These are phyloP conservation scores for Palythoa grandis DNA, from an alignment of 92 coral and sea anemone genomes.

Conservation along the genomic window DNA sequence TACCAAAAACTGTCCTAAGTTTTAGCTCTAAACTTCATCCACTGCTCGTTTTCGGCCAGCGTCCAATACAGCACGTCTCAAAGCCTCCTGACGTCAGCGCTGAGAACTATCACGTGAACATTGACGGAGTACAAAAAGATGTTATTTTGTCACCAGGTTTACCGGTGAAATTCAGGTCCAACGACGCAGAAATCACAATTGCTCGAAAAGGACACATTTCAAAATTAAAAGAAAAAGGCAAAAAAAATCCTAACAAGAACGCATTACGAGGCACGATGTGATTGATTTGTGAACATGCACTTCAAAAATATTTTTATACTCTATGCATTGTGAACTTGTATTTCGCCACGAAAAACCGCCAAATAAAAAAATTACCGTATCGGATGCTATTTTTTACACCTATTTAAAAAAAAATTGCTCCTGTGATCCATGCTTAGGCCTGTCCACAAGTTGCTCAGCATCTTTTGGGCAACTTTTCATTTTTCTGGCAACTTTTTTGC, in stretches of 20 bases:
- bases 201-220: conserved; percentile 11
- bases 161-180: conserved; percentile 17
- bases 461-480: no score
- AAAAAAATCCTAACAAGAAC: neutral
- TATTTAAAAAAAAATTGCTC: no score
- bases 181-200: conserved; percentile 23
- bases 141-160: conserved; percentile 7
- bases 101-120: conserved; percentile 9
- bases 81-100: neutral
- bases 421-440: no score
- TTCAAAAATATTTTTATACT: no score
- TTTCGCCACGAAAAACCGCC: no score
- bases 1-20: neutral
- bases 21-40: neutral
- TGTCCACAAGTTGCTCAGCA: no score
- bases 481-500: no score
- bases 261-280: no score
- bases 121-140: conserved; percentile 36
- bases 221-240: neutral
- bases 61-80: neutral
- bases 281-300: no score
- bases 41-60: neutral
- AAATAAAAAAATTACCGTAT: no score
- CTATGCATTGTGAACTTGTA: no score
- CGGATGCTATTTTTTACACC: no score